Percentiles rank a stretch among this genome's conserved stretches.
Evolutionary conservation across 1,140 invertebrate species (phyloP).

Genomic region (Drosophila lacteicornis): DNA sequence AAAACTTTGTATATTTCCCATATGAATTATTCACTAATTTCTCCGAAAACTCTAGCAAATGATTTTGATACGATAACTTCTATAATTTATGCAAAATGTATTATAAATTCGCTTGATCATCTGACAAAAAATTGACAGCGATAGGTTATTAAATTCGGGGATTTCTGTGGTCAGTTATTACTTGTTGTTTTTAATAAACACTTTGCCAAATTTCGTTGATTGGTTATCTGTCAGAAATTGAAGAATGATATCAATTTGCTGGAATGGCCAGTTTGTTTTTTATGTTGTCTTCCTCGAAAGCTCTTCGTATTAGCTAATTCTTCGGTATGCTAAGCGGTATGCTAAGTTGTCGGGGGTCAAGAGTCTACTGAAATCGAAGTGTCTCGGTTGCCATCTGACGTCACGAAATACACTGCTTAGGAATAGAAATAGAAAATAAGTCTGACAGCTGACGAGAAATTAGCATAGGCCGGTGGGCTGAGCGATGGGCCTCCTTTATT

Average conservation of each 20-base stretch:
- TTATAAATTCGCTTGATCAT: background rate
- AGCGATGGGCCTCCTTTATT: constrained; percentile 12
- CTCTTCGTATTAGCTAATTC: constrained; percentile 5
- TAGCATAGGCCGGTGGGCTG: constrained; percentile 19
- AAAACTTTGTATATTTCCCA: background rate
- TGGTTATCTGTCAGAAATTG: constrained; percentile 14
- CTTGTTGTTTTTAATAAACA: background rate
- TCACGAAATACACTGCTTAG: constrained; percentile 11
- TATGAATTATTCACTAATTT: background rate
- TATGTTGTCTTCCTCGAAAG: background rate
- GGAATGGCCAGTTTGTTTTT: constrained; percentile 1
- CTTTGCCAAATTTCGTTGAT: background rate
- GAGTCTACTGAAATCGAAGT: constrained; percentile 14
- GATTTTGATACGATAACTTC: background rate
- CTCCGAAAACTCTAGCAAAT: background rate
- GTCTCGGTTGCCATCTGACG: constrained; percentile 31
- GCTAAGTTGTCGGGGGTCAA: constrained; percentile 21
- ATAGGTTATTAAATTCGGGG: background rate
- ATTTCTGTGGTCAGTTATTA: background rate
- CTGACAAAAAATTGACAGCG: background rate
- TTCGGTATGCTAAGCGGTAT: constrained; percentile 10
- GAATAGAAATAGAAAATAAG: constrained; percentile 14
- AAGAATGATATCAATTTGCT: constrained; percentile 11
- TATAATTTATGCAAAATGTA: constrained; percentile 12
- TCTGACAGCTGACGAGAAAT: constrained; percentile 28